A percentile compares a stretch with the other conserved stretches of the same genome.
These are phyloP conservation scores for Dicyrtomina minuta DNA, from an alignment of 2,888 invertebrate species.

Conservation along the genomic window DNA sequence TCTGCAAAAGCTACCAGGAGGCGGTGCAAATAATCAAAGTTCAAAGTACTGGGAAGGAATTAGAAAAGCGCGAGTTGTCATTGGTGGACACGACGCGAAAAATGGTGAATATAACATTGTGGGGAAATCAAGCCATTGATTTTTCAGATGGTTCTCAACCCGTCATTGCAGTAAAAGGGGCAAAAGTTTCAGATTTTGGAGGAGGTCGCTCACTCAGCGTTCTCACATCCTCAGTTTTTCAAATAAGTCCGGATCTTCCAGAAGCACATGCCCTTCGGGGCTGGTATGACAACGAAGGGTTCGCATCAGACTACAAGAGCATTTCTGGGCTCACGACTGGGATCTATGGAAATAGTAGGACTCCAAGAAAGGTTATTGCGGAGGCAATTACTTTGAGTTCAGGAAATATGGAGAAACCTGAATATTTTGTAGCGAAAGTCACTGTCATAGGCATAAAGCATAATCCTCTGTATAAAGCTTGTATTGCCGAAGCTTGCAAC, in stretches of 20 bases:
- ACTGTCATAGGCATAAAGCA: slow-evolving; percentile 76
- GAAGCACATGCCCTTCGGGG: slow-evolving; percentile 82
- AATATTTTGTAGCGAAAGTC: slow-evolving; percentile 77
- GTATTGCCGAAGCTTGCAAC: slow-evolving; percentile 84
- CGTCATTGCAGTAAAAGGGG: slow-evolving; percentile 82
- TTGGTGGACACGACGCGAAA: slow-evolving; percentile 84
- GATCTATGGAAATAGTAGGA: slow-evolving; percentile 56
- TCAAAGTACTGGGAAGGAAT: slow-evolving; percentile 73
- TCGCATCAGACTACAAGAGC: slow-evolving; percentile 64
- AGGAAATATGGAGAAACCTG: slow-evolving; percentile 82
- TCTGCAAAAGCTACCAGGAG: slow-evolving; percentile 72
- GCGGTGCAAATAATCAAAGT: slow-evolving; percentile 74
- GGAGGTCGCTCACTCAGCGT: slow-evolving; percentile 64
- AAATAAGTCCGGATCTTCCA: slow-evolving; percentile 78
- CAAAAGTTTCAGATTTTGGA: slow-evolving; percentile 80
- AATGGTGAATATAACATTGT: slow-evolving; percentile 75
- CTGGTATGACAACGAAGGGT: slow-evolving; percentile 86
- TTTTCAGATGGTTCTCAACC: slow-evolving; percentile 76
- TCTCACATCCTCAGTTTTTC: slow-evolving; percentile 58
- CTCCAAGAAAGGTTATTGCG: slow-evolving; percentile 73
- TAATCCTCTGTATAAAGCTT: slow-evolving; percentile 87
- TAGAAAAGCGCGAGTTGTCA: slow-evolving; percentile 84
- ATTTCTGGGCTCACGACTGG: slow-evolving; percentile 56
- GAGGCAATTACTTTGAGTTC: too few relatives aligned
- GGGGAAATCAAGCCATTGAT: slow-evolving; percentile 85